Evolutionary conservation across 2,113 vertebrate species (phyloP).

Genomic region (Bettongia penicillata): DNA sequence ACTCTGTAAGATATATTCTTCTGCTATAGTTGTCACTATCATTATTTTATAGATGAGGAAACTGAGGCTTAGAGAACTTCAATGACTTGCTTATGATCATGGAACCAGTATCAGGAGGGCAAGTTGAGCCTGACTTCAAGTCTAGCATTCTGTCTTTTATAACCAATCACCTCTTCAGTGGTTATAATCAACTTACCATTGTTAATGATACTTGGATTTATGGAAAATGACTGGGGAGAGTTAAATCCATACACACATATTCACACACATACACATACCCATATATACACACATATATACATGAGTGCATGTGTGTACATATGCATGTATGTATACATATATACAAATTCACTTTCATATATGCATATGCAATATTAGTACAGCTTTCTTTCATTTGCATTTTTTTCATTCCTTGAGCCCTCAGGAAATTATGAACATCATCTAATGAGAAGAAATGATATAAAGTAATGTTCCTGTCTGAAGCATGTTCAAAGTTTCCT

Average conservation of each 20-base stretch:
- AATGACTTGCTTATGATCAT: background rate
- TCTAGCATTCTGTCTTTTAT: background rate
- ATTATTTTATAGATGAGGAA: background rate
- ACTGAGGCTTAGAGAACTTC: background rate
- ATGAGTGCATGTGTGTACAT: too few relatives aligned
- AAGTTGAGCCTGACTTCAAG: background rate
- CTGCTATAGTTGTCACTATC: background rate
- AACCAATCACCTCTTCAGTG: background rate
- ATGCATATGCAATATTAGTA: background rate
- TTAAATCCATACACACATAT: background rate
- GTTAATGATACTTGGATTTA: background rate
- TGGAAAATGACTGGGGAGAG: background rate
- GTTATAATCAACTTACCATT: background rate
- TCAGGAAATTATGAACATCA: background rate
- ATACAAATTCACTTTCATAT: background rate
- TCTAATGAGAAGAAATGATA: background rate
- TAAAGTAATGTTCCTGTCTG: background rate
- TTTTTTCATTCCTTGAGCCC: background rate
- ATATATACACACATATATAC: too few relatives aligned
- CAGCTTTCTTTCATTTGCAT: background rate
- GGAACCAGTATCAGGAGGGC: background rate
- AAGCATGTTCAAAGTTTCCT: background rate
- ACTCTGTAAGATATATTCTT: background rate
- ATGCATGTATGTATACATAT: too few relatives aligned
- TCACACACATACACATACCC: too few relatives aligned